Evolutionary conservation across 2,113 vertebrate genomes (phyloP).

Genomic region (Pelmatolapia mariae): DNA sequence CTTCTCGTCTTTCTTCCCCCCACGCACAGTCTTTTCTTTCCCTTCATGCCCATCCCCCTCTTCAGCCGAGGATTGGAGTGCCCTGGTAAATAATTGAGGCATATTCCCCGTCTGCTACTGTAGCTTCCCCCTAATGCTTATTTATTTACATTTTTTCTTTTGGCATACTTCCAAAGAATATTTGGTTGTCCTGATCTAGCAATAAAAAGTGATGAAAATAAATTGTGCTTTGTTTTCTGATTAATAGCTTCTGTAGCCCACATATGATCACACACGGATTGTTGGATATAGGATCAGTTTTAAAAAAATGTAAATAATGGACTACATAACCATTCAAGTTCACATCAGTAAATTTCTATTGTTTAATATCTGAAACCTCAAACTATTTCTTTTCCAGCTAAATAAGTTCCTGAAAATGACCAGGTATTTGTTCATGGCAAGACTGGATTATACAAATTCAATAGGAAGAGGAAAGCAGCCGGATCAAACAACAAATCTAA

Average conservation of each 20-base stretch:
- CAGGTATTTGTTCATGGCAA: not conserved
- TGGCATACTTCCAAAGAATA: not conserved
- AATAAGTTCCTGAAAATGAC: not conserved
- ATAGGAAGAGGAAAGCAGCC: not conserved
- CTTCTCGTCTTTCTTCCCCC: slow-evolving; percentile 14
- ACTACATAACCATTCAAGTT: not conserved
- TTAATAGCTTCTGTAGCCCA: not conserved
- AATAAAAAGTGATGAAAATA: not conserved
- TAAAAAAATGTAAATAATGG: not conserved
- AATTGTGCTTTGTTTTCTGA: not conserved
- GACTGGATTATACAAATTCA: not conserved
- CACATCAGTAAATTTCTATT: not conserved
- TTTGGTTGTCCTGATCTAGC: not conserved
- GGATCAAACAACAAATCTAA: not conserved
- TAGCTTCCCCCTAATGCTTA: not conserved
- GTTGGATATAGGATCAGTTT: not conserved
- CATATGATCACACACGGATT: not conserved
- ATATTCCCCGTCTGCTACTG: slow-evolving; percentile 21
- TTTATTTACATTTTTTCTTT: not conserved
- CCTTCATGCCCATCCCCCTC: slow-evolving; percentile 51
- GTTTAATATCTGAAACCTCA: not conserved
- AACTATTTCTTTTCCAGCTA: not conserved
- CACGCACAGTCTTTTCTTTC: slow-evolving; percentile 3
- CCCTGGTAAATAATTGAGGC: slow-evolving; percentile 66
- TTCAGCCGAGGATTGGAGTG: slow-evolving; percentile 17